phyloP scores from a whole-genome alignment of 2,113 vertebrate genomes.

The Crotalus tigris region DNA sequence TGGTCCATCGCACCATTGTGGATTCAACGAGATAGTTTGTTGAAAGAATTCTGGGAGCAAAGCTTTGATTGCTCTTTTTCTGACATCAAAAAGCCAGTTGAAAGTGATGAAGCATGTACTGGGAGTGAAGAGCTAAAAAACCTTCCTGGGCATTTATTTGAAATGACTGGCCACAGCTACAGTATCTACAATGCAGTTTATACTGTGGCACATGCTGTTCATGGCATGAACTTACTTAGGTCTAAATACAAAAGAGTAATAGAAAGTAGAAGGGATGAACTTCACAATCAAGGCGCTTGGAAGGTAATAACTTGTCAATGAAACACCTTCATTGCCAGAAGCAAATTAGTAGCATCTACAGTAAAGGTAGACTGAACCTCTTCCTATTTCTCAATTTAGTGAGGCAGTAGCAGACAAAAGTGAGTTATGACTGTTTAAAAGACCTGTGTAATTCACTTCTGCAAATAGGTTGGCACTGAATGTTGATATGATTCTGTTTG shows the following conservation, averaged over 20 bases:
- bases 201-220: neutral
- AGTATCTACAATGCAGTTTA: too few species aligned
- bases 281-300: neutral
- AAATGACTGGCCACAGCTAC: neutral
- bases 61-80: neutral
- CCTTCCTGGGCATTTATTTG: neutral
- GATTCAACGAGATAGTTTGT: neutral
- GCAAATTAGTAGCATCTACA: too few species aligned
- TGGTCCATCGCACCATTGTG: neutral
- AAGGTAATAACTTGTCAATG: neutral
- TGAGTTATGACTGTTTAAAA: too few species aligned
- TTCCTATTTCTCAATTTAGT: neutral
- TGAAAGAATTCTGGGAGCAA: neutral
- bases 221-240: neutral
- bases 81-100: neutral
- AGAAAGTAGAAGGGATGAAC: neutral
- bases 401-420: too few species aligned
- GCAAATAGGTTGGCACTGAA: too few species aligned
- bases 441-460: too few species aligned
- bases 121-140: neutral
- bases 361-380: too few species aligned
- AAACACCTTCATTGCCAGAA: neutral
- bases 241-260: neutral
- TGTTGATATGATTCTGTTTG: too few species aligned
- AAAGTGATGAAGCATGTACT: neutral